These are phyloP conservation scores for Silurus meridionalis DNA, from an alignment of 2,113 vertebrate genomes.

Conservation along the genomic window DNA sequence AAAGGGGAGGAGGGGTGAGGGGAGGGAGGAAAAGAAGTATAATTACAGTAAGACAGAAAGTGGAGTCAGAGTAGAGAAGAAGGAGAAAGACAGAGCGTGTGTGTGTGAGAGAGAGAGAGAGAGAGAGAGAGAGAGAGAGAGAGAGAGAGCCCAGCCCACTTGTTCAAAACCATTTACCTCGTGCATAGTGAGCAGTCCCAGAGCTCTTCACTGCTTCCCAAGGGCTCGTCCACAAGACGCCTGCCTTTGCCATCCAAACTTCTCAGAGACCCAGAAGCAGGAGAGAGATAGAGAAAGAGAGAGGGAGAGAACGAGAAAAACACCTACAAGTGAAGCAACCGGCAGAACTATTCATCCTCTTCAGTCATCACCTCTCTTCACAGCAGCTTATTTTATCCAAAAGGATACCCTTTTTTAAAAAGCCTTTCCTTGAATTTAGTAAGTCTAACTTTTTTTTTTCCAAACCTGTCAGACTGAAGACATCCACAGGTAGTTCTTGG, in stretches of 20 bases:
- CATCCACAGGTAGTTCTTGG: slow-evolving; percentile 16
- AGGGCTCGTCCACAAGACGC: slow-evolving; percentile 56
- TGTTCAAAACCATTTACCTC: slow-evolving; percentile 65
- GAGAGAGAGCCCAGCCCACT: slow-evolving; percentile 66
- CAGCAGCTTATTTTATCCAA: slow-evolving; percentile 31
- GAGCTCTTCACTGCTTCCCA: slow-evolving; percentile 54
- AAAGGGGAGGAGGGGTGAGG: slow-evolving; percentile 45
- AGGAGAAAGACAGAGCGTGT: slow-evolving; percentile 61
- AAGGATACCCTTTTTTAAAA: slow-evolving; percentile 53
- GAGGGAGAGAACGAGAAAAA: no score
- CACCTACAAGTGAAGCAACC: slow-evolving; percentile 36
- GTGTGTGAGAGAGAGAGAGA: slow-evolving; percentile 34
- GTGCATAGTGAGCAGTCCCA: slow-evolving; percentile 56
- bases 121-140: slow-evolving; percentile 47
- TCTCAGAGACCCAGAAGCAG: slow-evolving; percentile 47
- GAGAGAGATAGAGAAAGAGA: slow-evolving; percentile 34
- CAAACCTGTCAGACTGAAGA: slow-evolving; percentile 12
- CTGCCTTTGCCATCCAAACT: slow-evolving; percentile 58
- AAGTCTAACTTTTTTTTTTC: slow-evolving; percentile 22
- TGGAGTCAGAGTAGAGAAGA: slow-evolving; percentile 63
- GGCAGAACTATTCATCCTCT: slow-evolving; percentile 44
- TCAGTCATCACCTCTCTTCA: slow-evolving; percentile 43
- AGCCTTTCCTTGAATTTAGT: not conserved
- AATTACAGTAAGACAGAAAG: slow-evolving; percentile 47
- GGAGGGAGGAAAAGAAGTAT: slow-evolving; percentile 39